Base-by-base conservation (phyloP, 2,888 invertebrate genomes). In the Horisme vitalbata region DNA sequence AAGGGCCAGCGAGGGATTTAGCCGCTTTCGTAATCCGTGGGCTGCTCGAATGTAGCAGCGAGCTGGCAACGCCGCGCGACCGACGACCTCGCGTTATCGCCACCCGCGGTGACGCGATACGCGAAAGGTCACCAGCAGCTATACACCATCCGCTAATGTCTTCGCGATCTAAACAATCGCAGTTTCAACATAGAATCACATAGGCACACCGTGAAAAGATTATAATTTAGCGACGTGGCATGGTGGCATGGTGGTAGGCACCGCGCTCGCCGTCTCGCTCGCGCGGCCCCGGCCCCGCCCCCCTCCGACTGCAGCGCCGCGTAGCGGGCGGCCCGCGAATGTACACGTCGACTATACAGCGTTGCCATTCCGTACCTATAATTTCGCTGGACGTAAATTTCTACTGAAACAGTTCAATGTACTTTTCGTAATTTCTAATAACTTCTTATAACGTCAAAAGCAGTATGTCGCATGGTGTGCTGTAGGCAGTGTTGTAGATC, bases 301-400 rank as follows among this genome's bases (percentile, higher is more conserved):
- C 79, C 81, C 79, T 71, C 77, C 72, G 75, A 65, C 63, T 46
- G 55, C 67, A 66, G 68, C 87, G 87, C 88, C 82, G 80, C 79
- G 83, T 79, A 70, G 81, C 83, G 88, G 83, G 72, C 71, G 80
- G 64, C 65, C 69, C 74, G 81, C 79, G 81, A 79, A 83, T 77
- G 68, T 62, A 67, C 69, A 77, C 78, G 75, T 76, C 78, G 79
- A 56, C 77, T 85, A 82, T 84, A 87, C 85, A 82, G 83, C 90
- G 90, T 88, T 88, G 87, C 90, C 89, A 89, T 85, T 88, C 84
- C 86, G 88, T 88, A 89, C 84, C 81, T 86, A 88, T 86, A 84
- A 88, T 90, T 90, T 90, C 86, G 88, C 89, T 88, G 83, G 82
- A 87, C 86, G 88, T 89, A 89, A 89, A 89, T 88, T 89, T 89